phyloP scores from a whole-genome alignment of 2,797 vertebrate genomes.

The Phrynocephalus vlangalii region DNA sequence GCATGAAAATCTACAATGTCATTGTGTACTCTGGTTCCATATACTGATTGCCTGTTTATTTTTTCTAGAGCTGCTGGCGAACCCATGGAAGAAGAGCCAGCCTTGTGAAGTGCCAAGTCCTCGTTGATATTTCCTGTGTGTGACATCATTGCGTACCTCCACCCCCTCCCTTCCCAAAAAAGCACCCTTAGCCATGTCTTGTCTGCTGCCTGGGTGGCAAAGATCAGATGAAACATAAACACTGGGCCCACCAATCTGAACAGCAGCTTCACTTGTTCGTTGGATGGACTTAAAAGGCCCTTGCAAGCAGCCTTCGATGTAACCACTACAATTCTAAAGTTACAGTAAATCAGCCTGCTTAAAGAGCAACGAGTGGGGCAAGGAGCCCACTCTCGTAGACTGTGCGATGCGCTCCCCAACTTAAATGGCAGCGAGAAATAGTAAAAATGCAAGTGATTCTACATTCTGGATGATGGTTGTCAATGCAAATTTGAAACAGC shows the following conservation, averaged over 20 bases:
- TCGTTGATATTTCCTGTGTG: conserved; percentile 90
- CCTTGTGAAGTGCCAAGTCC: conserved; percentile 92
- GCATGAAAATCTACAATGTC: conserved; percentile 91
- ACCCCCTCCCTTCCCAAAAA: conserved; percentile 61
- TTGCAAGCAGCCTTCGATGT: conserved; percentile 76
- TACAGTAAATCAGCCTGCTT: conserved; percentile 73
- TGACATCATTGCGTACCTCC: conserved; percentile 97
- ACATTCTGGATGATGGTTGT: conserved; percentile 66
- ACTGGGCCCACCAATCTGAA: conserved; percentile 82
- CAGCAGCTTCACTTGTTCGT: conserved; percentile 84
- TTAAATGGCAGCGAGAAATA: conserved; percentile 58
- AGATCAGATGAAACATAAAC: conserved; percentile 87
- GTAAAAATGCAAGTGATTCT: conserved; percentile 66
- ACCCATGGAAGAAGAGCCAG: conserved; percentile 91
- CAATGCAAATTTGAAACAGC: conserved; percentile 58
- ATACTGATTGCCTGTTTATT: conserved; percentile 99
- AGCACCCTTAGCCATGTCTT: conserved; percentile 91
- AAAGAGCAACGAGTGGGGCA: conserved; percentile 72
- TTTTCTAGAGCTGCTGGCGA: conserved; percentile 89
- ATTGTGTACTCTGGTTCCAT: conserved; percentile 92
- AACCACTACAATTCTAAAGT: conserved; percentile 79
- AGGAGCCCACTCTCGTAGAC: conserved; percentile 72
- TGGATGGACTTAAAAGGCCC: conserved; percentile 84
- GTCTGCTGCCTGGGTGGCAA: conserved; percentile 97
- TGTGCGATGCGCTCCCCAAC: conserved; percentile 69